These are phyloP conservation scores for Lottia gigantea DNA, from an alignment of 2,888 invertebrate species.

Conservation along the genomic window DNA sequence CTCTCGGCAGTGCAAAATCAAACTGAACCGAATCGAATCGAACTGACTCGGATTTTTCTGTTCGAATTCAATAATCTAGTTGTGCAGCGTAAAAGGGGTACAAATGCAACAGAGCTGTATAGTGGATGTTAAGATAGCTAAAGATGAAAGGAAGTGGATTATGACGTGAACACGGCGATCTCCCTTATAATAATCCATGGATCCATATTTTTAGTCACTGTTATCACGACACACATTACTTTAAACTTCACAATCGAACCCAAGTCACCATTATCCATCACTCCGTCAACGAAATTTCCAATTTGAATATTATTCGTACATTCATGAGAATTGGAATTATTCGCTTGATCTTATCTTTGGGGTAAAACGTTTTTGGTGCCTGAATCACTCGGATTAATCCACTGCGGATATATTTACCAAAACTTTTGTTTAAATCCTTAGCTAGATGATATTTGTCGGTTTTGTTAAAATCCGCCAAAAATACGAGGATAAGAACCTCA, in stretches of 20 bases:
- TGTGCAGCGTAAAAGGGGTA: too few species aligned
- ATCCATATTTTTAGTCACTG: constrained; percentile 55
- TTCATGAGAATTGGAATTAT: constrained; percentile 24
- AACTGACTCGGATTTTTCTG: too few species aligned
- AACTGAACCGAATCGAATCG: too few species aligned
- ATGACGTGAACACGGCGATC: constrained; percentile 58
- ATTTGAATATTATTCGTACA: constrained; percentile 42
- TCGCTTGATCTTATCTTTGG: constrained; percentile 18
- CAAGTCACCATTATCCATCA: constrained; percentile 47
- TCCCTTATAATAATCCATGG: constrained; percentile 67
- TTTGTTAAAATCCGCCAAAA: constrained; percentile 66
- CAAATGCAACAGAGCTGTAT: too few species aligned
- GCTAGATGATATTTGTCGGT: constrained; percentile 41
- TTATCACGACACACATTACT: constrained; percentile 63
- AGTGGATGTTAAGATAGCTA: too few species aligned
- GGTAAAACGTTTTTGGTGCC: constrained; percentile 33
- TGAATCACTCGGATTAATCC: constrained; percentile 65
- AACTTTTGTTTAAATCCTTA: constrained; percentile 36
- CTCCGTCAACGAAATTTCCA: constrained; percentile 53
- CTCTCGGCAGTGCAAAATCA: too few species aligned
- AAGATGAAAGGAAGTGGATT: too few species aligned
- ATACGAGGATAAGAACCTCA: constrained; percentile 65
- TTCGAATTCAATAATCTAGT: too few species aligned
- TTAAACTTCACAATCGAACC: constrained; percentile 37
- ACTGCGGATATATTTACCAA: constrained; percentile 27